Base-by-base conservation (phyloP, 2,113 vertebrate genomes). In the Pardalotus punctatus region DNA sequence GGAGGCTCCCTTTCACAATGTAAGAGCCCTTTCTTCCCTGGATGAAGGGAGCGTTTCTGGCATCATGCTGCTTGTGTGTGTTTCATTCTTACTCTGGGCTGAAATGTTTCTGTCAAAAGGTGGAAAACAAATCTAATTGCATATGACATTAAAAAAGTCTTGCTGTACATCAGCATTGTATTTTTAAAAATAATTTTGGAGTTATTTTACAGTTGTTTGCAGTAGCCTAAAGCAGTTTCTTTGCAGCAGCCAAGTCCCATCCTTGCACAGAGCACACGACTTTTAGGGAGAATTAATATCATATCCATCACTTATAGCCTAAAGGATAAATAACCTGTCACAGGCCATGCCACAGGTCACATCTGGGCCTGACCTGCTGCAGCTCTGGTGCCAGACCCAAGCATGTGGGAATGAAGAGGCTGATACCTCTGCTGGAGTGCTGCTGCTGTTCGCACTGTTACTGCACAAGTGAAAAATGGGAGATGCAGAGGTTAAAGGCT, bases 1-100 rank as follows among this genome's bases (percentile, higher is more conserved):
- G 95, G 96, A 95, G 92, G 94, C 95, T 96, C 92, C 93, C 95
- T 94, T 93, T 96, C 87, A 96, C 90, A 95, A 4, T 38, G n/a
- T 88, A 94, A 96, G 90, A 95, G 72, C 28, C 12, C 31, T 96
- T 91, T 96, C 79, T 96, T 94, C 77, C 38, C 51, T 90, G 81
- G 81, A 85, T 77, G 87, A 86, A 88, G 88, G 85, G 53, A 94
- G 14, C 9, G 4, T 74, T 93, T 71, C 92, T 94, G 72, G 80
- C 56, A 79, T 94, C 92, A 89, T 33, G 92, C 93, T 88, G 92
- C 86, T 82, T 84, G 67, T 94, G 54, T 83, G 72, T 35, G 25
- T 92, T 94, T 93, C 40, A 1, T 88, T 94, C 71, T 74, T 57
- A 51, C 48, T 92, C 72, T 27, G 65, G 60, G 27, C 80, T 67